Base-by-base conservation (phyloP, 2,888 invertebrate genomes). In the Thereva nobilitata region DNA sequence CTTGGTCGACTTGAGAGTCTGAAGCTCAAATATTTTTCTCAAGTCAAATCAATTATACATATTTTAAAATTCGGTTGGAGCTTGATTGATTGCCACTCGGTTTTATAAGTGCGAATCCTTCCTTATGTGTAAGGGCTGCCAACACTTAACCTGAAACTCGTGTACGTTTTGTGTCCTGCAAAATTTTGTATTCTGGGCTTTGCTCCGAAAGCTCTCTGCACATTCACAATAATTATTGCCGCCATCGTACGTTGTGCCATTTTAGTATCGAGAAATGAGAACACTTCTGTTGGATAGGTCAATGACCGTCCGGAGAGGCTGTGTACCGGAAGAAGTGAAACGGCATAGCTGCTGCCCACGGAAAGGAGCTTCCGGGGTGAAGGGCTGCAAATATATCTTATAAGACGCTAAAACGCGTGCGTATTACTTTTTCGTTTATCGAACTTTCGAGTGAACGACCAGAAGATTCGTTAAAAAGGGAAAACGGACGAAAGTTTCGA, bases 221-320 rank as follows among this genome's bases (percentile, higher is more conserved):
- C 23, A 23, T 23, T 23, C 23, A 23, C 23, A 23, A 23, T 23
- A 23, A 23, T 23, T 23, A 23, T 23, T 23, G 23, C 23, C 23
- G 23, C 23, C 23, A 23, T 23, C 23, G 23, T 35, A 37, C 35
- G 38, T 40, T 53, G 64, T 64, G 42, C 52, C 52, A 63, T 63
- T 64, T 64, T 35, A 23, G 53, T 10, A 53, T 4, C 34, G 52
- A 4, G 45, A 64, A 64, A 64, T 64, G 55, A 64, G 64, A 64
- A 64, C 55, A 64, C 54, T 64, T 64, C 64, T 64, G 45, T 37
- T 54, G 38, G 45, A 3, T 55, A 45, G 64, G 64, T 64, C 64
- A 64, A 64, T n/a, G 64, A 64, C 64, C 64, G 63, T 23, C n/a
- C 9, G 54, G 9, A 54, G 45, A 64, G 55, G 45, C n/a, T 45